Evolutionary conservation across 2,113 vertebrate genomes (phyloP).

Genomic region (Podiceps cristatus): DNA sequence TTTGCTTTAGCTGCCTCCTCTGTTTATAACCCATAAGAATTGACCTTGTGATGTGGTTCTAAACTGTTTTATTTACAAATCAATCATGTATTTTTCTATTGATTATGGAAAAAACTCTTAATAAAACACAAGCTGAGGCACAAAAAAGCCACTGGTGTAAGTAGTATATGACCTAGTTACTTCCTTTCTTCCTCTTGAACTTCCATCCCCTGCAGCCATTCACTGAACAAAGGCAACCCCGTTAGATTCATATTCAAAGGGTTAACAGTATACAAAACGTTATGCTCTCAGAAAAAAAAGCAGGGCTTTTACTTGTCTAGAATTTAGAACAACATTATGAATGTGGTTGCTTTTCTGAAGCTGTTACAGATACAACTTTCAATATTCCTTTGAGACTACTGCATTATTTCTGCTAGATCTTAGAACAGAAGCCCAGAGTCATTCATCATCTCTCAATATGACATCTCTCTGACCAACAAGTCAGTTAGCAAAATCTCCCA

Average conservation of each 20-base stretch:
- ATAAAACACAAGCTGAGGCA: background rate
- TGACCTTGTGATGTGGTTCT: background rate
- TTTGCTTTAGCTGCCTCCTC: background rate
- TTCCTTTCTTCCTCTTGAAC: background rate
- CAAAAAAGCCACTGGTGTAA: background rate
- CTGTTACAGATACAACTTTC: slow-evolving; percentile 65
- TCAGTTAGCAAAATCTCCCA: slow-evolving; percentile 73
- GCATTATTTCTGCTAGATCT: slow-evolving; percentile 62
- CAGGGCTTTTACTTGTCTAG: background rate
- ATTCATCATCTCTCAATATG: slow-evolving; percentile 81
- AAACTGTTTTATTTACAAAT: background rate
- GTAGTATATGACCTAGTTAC: background rate
- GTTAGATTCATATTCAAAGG: background rate
- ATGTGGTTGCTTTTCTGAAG: background rate
- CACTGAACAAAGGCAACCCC: background rate
- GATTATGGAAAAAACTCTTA: background rate
- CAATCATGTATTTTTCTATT: background rate
- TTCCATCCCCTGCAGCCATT: background rate
- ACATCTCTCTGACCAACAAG: slow-evolving; percentile 72
- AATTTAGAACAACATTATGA: background rate
- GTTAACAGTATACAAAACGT: background rate
- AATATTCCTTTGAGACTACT: slow-evolving; percentile 73
- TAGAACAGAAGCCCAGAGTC: slow-evolving; percentile 74
- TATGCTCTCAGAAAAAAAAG: background rate
- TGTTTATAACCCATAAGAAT: background rate